Evolutionary conservation across 2,797 vertebrate genomes (phyloP).

Genomic region (Protosalanx chinensis): DNA sequence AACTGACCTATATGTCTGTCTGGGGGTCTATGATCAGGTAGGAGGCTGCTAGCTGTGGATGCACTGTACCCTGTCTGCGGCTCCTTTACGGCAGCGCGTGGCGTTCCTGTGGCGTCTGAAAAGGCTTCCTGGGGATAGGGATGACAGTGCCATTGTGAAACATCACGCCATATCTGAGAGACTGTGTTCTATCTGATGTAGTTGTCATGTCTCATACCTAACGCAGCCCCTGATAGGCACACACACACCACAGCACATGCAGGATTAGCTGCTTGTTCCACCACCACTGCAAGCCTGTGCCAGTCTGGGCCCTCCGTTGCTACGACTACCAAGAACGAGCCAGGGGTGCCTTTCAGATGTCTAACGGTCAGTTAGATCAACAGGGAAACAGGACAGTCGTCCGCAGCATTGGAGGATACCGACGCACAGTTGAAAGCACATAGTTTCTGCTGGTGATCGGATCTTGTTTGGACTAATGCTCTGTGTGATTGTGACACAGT

Average conservation of each 20-base stretch:
- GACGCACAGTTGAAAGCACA: background rate
- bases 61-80: background rate
- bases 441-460: background rate
- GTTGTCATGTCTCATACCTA: background rate
- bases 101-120: background rate
- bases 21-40: background rate
- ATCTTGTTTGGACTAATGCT: background rate
- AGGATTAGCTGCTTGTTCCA: too few species aligned
- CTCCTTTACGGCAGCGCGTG: background rate
- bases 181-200: background rate
- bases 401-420: background rate
- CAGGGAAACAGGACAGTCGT: conserved; percentile 46
- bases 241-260: conserved; percentile 26
- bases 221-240: background rate
- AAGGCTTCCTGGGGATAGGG: background rate
- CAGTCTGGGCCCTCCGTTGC: too few species aligned
- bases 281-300: too few species aligned
- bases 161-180: background rate
- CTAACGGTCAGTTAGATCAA: conserved; percentile 61
- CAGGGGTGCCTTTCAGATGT: conserved; percentile 55
- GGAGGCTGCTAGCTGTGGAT: background rate
- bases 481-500: background rate
- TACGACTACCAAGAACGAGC: conserved; percentile 43
- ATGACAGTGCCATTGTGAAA: background rate
- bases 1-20: background rate